Evolutionary conservation across 1,140 invertebrate species (phyloP), one percentile per base, ranked within the genome.

Genomic region (Zaprionus lachaisei): DNA sequence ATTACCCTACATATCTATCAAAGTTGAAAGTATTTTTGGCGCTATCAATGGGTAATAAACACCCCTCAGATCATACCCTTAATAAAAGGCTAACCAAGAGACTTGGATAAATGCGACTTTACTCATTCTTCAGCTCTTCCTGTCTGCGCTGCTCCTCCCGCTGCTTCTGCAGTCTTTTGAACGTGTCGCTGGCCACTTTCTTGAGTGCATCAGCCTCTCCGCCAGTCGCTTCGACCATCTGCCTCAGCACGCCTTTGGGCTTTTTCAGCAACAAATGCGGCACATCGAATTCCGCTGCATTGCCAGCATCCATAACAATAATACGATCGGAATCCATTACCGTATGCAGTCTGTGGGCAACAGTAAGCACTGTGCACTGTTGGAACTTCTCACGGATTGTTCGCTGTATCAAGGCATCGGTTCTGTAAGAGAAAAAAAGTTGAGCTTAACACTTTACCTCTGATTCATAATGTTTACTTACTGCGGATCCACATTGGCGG

Each of bases 241-340:
- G 77, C 9, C 78, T 55, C n/a, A 93, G 79, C 31, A 80, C 38
- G 1, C 93, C 86, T 0, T 80, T 61, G 1, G 75, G 64, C 77
- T 96, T 94, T 57, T 94, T 93, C 4, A 96, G 77, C 44, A 97
- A 93, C 55, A 93, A 74, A 51, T 94, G 93, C 0, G 96, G 96
- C 60, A 95, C 93, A 81, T 96, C 95, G 80, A 94, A 96, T 92
- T 97, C 96, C 34, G 94, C 93, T 5, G 95, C 92, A 68, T 72
- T 77, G 31, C 95, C 95, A 34, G 92, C 93, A 81, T 95, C 94
- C 93, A 96, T 94, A 2, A 96, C 95, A 57, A 97, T 91, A 11
- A 93, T 94, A 79, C 94, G 91, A 90, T 95, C 95, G 7, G 95
- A 96, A 89, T 98, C 97, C 95, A 98, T 96, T 49, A 97, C 96